Percentiles rank a stretch among this genome's conserved stretches.
These are phyloP conservation scores for Sitta carolinensis DNA, from an alignment of 2,797 vertebrate species.

Conservation along the genomic window DNA sequence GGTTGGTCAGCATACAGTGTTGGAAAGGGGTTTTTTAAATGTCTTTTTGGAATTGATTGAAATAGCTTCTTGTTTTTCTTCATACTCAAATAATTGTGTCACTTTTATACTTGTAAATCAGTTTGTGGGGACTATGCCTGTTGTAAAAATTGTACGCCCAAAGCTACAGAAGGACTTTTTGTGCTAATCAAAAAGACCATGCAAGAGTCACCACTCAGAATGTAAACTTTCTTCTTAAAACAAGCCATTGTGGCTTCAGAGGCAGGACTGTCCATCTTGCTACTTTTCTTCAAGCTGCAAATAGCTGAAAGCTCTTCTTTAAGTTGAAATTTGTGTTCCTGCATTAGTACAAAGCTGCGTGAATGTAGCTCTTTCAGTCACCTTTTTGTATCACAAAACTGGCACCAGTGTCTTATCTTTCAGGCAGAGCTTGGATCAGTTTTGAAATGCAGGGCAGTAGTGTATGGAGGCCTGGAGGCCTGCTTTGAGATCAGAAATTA, in stretches of 20 bases:
- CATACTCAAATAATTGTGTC: neutral
- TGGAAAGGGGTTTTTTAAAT: neutral
- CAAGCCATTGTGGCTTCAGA: neutral
- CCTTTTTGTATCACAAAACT: neutral
- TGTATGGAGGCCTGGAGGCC: neutral
- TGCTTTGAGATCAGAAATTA: neutral
- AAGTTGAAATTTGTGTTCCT: neutral
- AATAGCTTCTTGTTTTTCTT: neutral
- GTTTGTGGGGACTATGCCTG: neutral
- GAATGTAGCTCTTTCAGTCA: neutral
- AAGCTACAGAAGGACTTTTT: neutral
- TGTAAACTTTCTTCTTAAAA: neutral
- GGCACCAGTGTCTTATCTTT: neutral
- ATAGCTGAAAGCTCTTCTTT: neutral
- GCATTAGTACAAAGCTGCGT: neutral
- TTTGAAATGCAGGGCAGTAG: neutral
- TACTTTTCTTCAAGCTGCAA: neutral
- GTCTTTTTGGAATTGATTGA: neutral
- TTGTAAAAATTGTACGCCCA: neutral
- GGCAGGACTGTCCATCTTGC: neutral
- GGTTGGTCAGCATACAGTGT: neutral
- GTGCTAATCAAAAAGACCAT: neutral
- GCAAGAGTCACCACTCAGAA: neutral
- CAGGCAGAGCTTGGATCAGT: neutral
- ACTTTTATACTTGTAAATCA: fast-evolving